Evolutionary conservation across 2,797 vertebrate species (phyloP), one percentile per base, ranked within the genome.

Genomic region (Tapera naevia): DNA sequence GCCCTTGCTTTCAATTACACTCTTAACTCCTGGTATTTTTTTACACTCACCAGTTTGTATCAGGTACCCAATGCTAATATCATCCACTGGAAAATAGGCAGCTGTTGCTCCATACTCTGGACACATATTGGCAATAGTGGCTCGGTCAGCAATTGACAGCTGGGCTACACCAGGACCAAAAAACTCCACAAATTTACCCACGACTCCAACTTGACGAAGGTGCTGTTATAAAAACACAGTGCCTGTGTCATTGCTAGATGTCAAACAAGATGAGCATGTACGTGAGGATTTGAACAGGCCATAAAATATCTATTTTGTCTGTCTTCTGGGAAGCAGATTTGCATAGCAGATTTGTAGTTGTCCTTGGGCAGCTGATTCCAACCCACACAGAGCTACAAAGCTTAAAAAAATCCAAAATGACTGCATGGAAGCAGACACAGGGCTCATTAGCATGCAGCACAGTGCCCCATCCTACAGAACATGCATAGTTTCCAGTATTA

Each of bases 101-200:
- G 99, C 99, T 1, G 99, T 99, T 48, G 99, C 99, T 39, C 99
- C 99, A 1, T 99, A 99, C 91, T 99, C 99, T 0, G 99, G 99
- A 92, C 99, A 99, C 99, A 99, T 99, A 97, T 99, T 99, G 90
- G 99, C 98, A 83, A 99, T 99, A 27, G 99, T 99, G 93, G 99
- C 99, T 92, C 99, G 97, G 96, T 99, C 99, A 37, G 99, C 99
- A 51, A 99, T 99, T 35, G 99, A 99, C 66, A 99, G 95, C 80
- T 99, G 98, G 81, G 98, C 98, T n/a, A 99, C 98, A 23, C 99
- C 99, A 1, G 99, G 98, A 35, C 99, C 99, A 13, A 99, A 99
- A 91, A 99, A 99, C 97, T 99, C 99, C 53, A 99, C 99, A 62
- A 99, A 99, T 96, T 99, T 99, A 27, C 99, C 99, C 65, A 99